Evolutionary conservation across 23 tunicate genomes (phyloP), one percentile per base, ranked within the genome.

Genomic region (Phallusia fumigata): DNA sequence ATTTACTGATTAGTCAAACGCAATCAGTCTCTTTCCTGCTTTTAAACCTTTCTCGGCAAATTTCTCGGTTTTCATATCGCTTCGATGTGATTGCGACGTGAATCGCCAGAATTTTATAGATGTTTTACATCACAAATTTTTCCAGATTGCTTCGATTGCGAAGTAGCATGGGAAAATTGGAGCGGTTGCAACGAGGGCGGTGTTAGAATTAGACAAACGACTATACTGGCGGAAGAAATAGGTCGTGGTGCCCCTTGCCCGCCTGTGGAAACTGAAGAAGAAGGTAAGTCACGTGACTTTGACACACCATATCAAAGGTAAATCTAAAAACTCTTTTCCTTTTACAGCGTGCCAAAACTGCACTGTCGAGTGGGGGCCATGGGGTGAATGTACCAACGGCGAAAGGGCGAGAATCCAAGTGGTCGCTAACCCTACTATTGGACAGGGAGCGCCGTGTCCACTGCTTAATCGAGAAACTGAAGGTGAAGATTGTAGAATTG

Each of bases 361-460:
- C 53, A 53, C 36, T 12, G 33, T 53, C 26, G 87, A 44, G 53
- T 88, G 92, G 92, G 76, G 82, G 15, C 76, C 52, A 0, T 88
- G 92, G 92, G 65, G 87, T 35, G 92, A 88, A 49, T 88, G 92
- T 32, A 31, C 22, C 28, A 53, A 76, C 53, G 87, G 83, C 0
- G 47, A 36, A 40, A 64, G 64, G 33, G 64, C 40, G 18, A 77
- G 87, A 65, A 24, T 22, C 35, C 73, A 79, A 32, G 64, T 76
- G 12, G 77, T 76, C 16, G 51, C 53, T 21, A 36, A 30, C n/a
- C 49, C 76, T 32, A 21, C 83, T 35, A 74, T 77, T 10, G 92
- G 92, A 0, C 64, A 82, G 22, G 92, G 92, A 30, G 64, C 83
- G 49, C 73, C 88, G 3, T 92, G 97, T 65, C 91, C 91, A 18